Evolutionary conservation across 2,113 vertebrate genomes (phyloP), one percentile per base, ranked within the genome.

Genomic region (Cettia cetti): DNA sequence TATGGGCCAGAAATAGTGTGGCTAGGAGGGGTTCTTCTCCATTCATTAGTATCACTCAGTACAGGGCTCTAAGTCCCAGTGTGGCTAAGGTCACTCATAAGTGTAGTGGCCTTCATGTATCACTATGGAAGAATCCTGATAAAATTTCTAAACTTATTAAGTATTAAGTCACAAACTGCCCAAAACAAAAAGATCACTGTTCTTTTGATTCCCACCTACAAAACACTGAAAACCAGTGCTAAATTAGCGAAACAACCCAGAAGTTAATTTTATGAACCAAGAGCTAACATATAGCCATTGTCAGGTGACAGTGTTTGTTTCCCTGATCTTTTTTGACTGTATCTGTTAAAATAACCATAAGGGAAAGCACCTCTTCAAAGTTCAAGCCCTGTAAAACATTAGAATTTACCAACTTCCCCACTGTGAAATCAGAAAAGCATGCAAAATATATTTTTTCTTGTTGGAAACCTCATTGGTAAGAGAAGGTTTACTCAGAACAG

Each of bases 51-150:
- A 57, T 15, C 47, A n/a, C 20, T 27, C 26, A 69, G 17, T 20
- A 22, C 21, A 61, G 7, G 16, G 8, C 15, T 53, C 2, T 11
- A 39, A n/a, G 23, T 17, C 26, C 26, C 42, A 10, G 1, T 3
- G 21, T 23, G 14, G 16, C 56, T 12, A 9, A 0, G 6, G 8
- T 52, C 28, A 37, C 37, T 26, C 24, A 49, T 15, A 45, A 2
- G 1, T 1, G 5, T 17, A 45, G 8, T 17, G 0, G 0, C 16
- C 42, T 57, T 75, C 28, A 16, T 5, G 6, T 16, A 19, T 26
- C n/a, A 22, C 15, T 61, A 3, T 3, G 9, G 52, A 86, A 89
- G 19, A 40, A 24, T 27, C 14, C 47, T 6, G 4, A 12, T 18
- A 30, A 15, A 10, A 42, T 45, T 79, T 64, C 42, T 15, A 79